These are phyloP conservation scores for Diabrotica undecimpunctata DNA, from an alignment of 1,140 invertebrate species.

Conservation along the genomic window DNA sequence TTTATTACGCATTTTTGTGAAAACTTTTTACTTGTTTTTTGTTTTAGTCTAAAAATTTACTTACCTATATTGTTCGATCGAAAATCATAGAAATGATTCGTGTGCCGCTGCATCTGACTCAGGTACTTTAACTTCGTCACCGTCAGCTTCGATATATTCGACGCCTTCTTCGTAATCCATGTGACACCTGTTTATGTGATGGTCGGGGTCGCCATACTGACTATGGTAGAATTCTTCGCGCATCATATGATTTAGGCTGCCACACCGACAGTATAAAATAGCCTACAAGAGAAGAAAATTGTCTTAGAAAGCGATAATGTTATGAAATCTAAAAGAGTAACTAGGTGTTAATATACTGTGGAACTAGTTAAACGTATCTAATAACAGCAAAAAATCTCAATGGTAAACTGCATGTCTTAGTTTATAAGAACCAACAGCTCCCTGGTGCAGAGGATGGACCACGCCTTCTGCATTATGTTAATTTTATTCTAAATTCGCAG, in stretches of 20 bases:
- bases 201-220: conserved; percentile 78
- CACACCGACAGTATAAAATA: conserved; percentile 83
- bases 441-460: no score
- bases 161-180: conserved; percentile 57
- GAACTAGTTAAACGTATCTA: no score
- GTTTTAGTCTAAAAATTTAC: neutral
- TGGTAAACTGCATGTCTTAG: no score
- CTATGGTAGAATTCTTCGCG: conserved; percentile 88
- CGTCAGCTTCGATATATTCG: conserved; percentile 57
- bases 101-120: conserved; percentile 47
- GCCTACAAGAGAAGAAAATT: conserved; percentile 63
- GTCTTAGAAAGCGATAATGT: no score
- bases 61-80: conserved; percentile 13
- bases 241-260: conserved; percentile 86
- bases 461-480: no score
- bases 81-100: conserved; percentile 58
- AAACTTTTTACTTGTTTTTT: no score
- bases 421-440: no score
- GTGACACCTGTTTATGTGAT: conserved; percentile 48
- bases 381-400: no score
- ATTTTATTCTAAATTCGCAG: no score
- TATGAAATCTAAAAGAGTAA: no score
- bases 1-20: no score
- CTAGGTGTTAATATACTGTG: no score
- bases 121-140: conserved; percentile 53